phyloP scores from a whole-genome alignment of 2,888 invertebrate species.

The Chrysodeixis includens region DNA sequence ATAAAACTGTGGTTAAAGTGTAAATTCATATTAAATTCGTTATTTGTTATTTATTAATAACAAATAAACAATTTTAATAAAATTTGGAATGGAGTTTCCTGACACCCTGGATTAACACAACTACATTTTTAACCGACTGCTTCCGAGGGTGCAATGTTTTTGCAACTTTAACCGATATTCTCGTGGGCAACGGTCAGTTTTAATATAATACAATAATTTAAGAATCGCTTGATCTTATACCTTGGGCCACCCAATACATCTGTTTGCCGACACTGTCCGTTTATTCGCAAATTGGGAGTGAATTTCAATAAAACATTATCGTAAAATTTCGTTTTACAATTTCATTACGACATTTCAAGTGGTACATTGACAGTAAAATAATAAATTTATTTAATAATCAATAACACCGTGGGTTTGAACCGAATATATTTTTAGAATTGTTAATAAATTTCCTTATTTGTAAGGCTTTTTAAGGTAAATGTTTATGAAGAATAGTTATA shows the following conservation, averaged over 20 bases:
- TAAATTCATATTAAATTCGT: too few relatives aligned
- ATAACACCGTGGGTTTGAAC: constrained; percentile 34
- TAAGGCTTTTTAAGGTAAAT: neutral
- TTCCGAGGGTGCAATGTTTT: too few relatives aligned
- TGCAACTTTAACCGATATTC: too few relatives aligned
- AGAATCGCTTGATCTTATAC: constrained; percentile 12
- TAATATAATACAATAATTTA: too few relatives aligned
- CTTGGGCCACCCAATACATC: constrained; percentile 40
- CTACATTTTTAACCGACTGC: too few relatives aligned
- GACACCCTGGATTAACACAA: too few relatives aligned
- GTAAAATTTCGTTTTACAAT: constrained; percentile 72
- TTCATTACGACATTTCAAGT: constrained; percentile 66
- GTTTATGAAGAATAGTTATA: neutral
- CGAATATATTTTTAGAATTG: constrained; percentile 21
- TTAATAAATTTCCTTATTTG: constrained; percentile 18
- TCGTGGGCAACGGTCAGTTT: too few relatives aligned
- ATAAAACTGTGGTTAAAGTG: too few relatives aligned
- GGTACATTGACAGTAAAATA: constrained; percentile 40
- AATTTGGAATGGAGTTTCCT: too few relatives aligned
- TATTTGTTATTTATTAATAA: too few relatives aligned
- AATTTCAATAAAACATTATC: constrained; percentile 64
- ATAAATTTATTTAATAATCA: constrained; percentile 26
- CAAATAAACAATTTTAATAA: too few relatives aligned
- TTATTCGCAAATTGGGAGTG: constrained; percentile 58
- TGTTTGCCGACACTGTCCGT: constrained; percentile 51